phyloP scores from a whole-genome alignment of 2,797 vertebrate genomes.

The Betta splendens region DNA sequence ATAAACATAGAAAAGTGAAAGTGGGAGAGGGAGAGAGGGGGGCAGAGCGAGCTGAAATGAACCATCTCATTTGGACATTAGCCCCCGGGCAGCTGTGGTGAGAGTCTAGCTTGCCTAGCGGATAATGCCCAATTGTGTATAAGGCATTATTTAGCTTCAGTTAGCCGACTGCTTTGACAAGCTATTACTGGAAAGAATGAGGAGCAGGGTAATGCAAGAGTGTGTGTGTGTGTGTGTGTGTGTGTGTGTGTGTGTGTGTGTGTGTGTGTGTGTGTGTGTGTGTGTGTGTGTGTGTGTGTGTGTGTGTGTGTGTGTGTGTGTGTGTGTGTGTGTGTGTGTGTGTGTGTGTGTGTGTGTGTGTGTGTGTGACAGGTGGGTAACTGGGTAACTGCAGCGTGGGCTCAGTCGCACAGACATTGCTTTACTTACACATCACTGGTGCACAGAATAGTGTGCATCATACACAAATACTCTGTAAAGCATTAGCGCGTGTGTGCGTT shows the following conservation, averaged over 20 bases:
- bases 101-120: slow-evolving; percentile 83
- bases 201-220: slow-evolving; percentile 33
- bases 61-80: slow-evolving; percentile 91
- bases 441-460: slow-evolving; percentile 11
- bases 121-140: slow-evolving; percentile 89
- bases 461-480: slow-evolving; percentile 8
- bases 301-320: too few relatives aligned
- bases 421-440: slow-evolving; percentile 48
- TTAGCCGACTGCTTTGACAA: slow-evolving; percentile 85
- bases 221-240: slow-evolving; percentile 13
- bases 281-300: slow-evolving; percentile 13
- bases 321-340: slow-evolving; percentile 13
- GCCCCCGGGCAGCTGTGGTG: slow-evolving; percentile 82
- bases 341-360: slow-evolving; percentile 1
- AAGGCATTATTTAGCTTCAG: slow-evolving; percentile 85
- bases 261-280: slow-evolving; percentile 14
- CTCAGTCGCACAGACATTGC: slow-evolving; percentile 38
- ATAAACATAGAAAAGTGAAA: slow-evolving; percentile 78
- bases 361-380: slow-evolving; percentile 46
- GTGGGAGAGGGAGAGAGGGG: slow-evolving; percentile 58
- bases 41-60: slow-evolving; percentile 85
- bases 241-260: slow-evolving; percentile 21
- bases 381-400: slow-evolving; percentile 44
- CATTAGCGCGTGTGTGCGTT: slow-evolving; percentile 22
- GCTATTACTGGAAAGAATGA: slow-evolving; percentile 87